A percentile compares a stretch with the other conserved stretches of the same genome.
These are phyloP conservation scores for Ceyx cyanopectus DNA, from an alignment of 2,113 vertebrate species.

Conservation along the genomic window DNA sequence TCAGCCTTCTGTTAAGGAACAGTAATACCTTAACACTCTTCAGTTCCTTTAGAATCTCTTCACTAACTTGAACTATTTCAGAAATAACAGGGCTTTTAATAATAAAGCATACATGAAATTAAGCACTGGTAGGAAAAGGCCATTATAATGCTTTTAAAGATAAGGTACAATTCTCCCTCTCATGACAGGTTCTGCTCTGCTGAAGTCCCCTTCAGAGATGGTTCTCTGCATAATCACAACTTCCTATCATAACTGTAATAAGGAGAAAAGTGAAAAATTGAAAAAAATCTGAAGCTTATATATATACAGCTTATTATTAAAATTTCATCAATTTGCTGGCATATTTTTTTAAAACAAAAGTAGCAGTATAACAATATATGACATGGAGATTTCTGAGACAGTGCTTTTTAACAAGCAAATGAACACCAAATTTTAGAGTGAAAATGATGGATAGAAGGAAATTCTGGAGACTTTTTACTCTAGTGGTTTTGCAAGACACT, in stretches of 20 bases:
- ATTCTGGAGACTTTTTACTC: neutral
- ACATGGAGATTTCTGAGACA: neutral
- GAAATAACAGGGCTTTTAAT: neutral
- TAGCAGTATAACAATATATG: neutral
- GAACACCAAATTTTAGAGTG: neutral
- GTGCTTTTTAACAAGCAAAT: neutral
- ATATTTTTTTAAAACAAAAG: neutral
- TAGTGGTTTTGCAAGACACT: neutral
- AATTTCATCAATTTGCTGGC: neutral
- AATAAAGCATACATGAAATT: neutral
- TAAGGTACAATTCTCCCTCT: neutral
- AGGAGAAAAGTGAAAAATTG: neutral
- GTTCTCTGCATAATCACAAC: neutral
- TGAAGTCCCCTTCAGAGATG: neutral
- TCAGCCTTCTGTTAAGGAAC: neutral
- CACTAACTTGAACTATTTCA: neutral
- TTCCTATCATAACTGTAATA: neutral
- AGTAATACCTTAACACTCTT: neutral
- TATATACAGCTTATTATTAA: neutral
- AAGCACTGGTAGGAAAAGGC: neutral
- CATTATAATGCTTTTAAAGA: neutral
- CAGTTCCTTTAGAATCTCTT: neutral
- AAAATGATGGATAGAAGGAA: neutral
- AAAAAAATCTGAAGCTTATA: neutral
- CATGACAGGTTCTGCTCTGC: neutral